Evolutionary conservation across 2,113 vertebrate genomes (phyloP).

Genomic region (Spilogale gracilis): DNA sequence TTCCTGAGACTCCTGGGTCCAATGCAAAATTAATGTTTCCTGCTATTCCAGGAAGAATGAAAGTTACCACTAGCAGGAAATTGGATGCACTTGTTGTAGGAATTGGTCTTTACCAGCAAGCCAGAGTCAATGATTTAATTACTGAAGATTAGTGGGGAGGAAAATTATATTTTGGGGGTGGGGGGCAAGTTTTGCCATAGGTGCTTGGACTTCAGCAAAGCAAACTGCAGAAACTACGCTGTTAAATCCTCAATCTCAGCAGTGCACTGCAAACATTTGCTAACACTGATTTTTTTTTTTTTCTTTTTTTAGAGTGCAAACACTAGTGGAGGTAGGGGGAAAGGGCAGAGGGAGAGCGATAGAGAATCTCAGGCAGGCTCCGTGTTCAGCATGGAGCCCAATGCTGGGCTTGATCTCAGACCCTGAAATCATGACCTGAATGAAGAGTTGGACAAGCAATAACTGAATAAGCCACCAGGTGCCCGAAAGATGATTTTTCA

Average conservation of each 20-base stretch:
- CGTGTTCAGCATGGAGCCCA: not conserved
- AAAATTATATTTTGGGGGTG: constrained; percentile 60
- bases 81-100: constrained; percentile 79
- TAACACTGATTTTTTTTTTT: not conserved
- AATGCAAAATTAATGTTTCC: constrained; percentile 83
- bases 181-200: not conserved
- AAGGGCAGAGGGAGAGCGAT: not conserved
- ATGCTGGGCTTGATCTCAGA: not conserved
- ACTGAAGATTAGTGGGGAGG: constrained; percentile 62
- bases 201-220: constrained; percentile 59
- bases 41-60: constrained; percentile 85
- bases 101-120: constrained; percentile 78
- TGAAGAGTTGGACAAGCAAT: not conserved
- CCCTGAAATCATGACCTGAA: not conserved
- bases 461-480: not conserved
- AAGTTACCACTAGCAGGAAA: constrained; percentile 81
- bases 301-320: not conserved
- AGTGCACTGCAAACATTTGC: not conserved
- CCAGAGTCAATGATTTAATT: constrained; percentile 73
- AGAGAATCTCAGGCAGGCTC: not conserved
- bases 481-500: not conserved
- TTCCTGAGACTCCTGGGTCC: constrained; percentile 78
- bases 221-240: not conserved
- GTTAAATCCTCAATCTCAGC: not conserved
- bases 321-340: not conserved